Base-by-base conservation (phyloP, 2,888 invertebrate genomes). In the Eurytoma adleriae region DNA sequence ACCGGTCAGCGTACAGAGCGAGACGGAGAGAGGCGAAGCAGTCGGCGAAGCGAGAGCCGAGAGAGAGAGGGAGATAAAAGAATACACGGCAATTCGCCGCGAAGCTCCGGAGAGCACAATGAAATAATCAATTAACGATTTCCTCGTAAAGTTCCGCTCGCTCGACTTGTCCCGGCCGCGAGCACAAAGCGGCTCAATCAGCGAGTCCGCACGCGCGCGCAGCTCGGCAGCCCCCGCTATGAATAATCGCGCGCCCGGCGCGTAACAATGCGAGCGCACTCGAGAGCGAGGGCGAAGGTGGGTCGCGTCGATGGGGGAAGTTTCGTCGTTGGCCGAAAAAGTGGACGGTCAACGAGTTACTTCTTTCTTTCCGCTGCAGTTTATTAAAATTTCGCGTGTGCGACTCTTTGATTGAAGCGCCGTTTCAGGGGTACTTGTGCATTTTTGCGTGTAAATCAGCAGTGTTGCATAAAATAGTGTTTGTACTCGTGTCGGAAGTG, bases 81-180 rank as follows among this genome's bases (percentile, higher is more conserved):
- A n/a, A n/a, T n/a, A 27, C 18, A 30, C 27, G 72, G 18, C 73
- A 56, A 59, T 76, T 61, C 50, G 16, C 54, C 50, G 13, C 30
- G 24, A 3, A 62, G 20, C 13, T 2, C 40, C 16, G 5, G n/a
- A 40, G 64, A 20, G 27, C 48, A 59, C 70, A 79, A 69, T 73
- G 52, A 75, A 74, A 79, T 74, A 75, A 79, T 79, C 74, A 70
- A 75, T 79, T 66, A 70, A 70, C 57, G 74, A 74, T 79, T 79
- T 64, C 64, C 79, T 66, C 57, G 59, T 57, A 62, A 66, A 71
- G 78, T 64, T 66, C n/a, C 59, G n/a, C 59, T 10, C 54, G 54
- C 14, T 54, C 54, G 16, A 54, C n/a, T 54, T 54, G 54, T 20
- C 10, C 1, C 59, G 18, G 16, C n/a, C 14, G 7, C n/a, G 14